Evolutionary conservation across 2,113 vertebrate genomes (phyloP).

Genomic region (Cricetomys ansorgei): DNA sequence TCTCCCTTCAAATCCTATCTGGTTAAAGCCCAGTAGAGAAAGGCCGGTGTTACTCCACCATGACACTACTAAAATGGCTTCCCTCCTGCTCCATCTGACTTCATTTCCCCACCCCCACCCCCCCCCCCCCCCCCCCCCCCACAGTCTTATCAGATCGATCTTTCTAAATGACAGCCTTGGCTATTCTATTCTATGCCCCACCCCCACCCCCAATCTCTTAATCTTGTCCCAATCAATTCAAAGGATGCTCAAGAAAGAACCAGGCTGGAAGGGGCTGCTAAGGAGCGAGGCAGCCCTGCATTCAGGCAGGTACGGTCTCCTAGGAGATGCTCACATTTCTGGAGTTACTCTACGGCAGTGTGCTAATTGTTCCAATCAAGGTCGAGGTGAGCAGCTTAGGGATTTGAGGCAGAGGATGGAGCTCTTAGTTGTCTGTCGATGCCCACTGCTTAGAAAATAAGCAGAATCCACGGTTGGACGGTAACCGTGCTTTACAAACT

Average conservation of each 20-base stretch:
- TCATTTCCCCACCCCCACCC: neutral
- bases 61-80: neutral
- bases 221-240: neutral
- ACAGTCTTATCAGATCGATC: neutral
- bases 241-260: neutral
- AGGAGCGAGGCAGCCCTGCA: neutral
- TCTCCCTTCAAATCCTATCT: conserved; percentile 25
- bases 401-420: neutral
- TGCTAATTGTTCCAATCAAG: conserved; percentile 10
- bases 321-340: neutral
- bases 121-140: neutral
- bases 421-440: neutral
- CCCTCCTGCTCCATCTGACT: neutral
- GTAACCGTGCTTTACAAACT: neutral
- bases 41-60: neutral
- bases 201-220: neutral
- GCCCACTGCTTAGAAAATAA: conserved; percentile 20
- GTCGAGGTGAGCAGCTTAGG: neutral
- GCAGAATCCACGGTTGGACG: neutral
- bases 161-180: conserved; percentile 24
- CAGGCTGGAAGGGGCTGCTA: neutral
- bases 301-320: neutral
- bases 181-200: neutral
- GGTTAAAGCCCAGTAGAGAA: neutral
- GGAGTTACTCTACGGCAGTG: neutral